A percentile compares a stretch with the other conserved stretches of the same genome.
Evolutionary conservation across 2,888 invertebrate genomes (phyloP).

Genomic region (Carabus problematicus): DNA sequence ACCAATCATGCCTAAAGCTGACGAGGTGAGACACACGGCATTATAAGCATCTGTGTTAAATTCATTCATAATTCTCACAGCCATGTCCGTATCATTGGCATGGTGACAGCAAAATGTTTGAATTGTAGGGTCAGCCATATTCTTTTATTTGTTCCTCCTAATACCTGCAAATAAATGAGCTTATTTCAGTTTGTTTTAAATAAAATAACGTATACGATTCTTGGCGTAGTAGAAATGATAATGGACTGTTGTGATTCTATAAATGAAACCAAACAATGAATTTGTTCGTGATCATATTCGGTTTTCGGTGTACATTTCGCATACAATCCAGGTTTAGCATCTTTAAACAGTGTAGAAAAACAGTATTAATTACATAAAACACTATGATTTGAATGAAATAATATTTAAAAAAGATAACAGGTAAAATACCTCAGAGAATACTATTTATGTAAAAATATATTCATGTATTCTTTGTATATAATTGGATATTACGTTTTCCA

Average conservation of each 20-base stretch:
- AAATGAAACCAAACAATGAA: background rate
- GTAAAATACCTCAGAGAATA: too few species aligned
- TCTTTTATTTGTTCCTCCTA: conserved; percentile 14
- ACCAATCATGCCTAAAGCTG: conserved; percentile 75
- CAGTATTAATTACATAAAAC: too few species aligned
- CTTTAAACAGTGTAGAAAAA: too few species aligned
- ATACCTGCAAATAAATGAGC: too few species aligned
- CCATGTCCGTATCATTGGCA: conserved; percentile 69
- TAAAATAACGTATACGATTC: background rate
- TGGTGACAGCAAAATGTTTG: conserved; percentile 82
- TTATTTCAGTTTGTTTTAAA: too few species aligned
- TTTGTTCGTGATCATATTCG: background rate
- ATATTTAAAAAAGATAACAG: too few species aligned
- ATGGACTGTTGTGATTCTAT: background rate
- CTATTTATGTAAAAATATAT: too few species aligned
- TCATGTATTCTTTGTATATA: too few species aligned
- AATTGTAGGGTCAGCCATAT: conserved; percentile 83
- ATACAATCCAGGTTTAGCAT: too few species aligned
- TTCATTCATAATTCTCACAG: conserved; percentile 71
- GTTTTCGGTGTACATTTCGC: too few species aligned
- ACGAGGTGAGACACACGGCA: conserved; percentile 75
- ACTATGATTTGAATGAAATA: too few species aligned
- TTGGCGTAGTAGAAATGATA: conserved; percentile 5
- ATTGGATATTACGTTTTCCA: too few species aligned
- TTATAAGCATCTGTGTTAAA: conserved; percentile 80